A percentile compares a stretch with the other conserved stretches of the same genome.
phyloP scores from a whole-genome alignment of 2,113 vertebrate genomes.

The Pardalotus punctatus region DNA sequence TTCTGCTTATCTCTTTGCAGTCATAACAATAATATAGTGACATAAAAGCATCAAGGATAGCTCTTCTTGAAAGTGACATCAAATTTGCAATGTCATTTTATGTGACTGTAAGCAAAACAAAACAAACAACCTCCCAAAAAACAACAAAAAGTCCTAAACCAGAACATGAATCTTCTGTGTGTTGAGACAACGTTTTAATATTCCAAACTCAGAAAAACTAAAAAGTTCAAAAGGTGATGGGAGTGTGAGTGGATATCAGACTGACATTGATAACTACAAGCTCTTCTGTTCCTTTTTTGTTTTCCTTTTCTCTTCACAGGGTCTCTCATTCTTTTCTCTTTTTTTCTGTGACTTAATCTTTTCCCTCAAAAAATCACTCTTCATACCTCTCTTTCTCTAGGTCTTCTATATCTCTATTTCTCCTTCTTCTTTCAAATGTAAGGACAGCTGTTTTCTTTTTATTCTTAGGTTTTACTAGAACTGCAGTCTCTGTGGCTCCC shows the following conservation, averaged over 20 bases:
- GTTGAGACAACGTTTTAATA: not conserved
- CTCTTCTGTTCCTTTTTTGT: not conserved
- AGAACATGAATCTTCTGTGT: not conserved
- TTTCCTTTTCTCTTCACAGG: not conserved
- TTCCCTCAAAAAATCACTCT: not conserved
- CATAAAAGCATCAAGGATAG: not conserved
- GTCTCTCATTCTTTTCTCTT: not conserved
- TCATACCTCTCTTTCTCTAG: not conserved
- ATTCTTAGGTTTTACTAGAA: not conserved
- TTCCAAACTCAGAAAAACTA: not conserved
- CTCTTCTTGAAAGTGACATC: not conserved
- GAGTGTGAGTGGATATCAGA: not conserved
- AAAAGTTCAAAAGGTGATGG: not conserved
- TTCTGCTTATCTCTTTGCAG: not conserved
- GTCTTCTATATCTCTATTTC: not conserved
- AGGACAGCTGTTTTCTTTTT: not conserved
- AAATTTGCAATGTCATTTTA: not conserved
- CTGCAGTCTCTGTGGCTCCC: rapidly evolving
- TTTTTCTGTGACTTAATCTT: not conserved
- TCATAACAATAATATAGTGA: not conserved
- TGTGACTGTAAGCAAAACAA: not conserved
- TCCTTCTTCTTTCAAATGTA: not conserved
- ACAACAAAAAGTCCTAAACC: not conserved
- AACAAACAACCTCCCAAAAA: not conserved
- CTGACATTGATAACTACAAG: not conserved